Conservation (phyloP, 2,888 invertebrate genomes). For the Pseudococcus viburni region DNA sequence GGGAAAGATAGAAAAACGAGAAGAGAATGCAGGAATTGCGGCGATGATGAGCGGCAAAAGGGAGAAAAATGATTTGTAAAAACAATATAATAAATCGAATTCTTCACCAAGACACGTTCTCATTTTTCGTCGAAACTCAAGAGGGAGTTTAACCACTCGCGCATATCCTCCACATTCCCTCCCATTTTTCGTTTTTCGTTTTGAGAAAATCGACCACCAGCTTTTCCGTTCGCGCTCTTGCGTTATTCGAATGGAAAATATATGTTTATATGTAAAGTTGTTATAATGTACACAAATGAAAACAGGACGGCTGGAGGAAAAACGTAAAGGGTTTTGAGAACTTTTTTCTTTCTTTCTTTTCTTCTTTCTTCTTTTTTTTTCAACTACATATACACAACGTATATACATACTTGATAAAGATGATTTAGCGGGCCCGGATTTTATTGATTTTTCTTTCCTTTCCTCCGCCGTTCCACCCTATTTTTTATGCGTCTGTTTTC, state of each 20-base stretch:
- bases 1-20: not conserved
- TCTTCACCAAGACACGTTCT: slow-evolving; percentile 46
- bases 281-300: slow-evolving; percentile 65
- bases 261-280: slow-evolving; percentile 65
- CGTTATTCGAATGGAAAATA: slow-evolving; percentile 64
- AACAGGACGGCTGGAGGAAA: slow-evolving; percentile 27
- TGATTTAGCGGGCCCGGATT: slow-evolving; percentile 65
- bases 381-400: slow-evolving; percentile 25
- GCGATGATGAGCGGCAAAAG: not conserved
- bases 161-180: slow-evolving; percentile 23
- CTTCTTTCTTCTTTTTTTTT: slow-evolving; percentile 33
- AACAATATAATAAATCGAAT: slow-evolving; percentile 58
- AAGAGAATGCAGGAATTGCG: not conserved
- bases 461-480: slow-evolving; percentile 53
- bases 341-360: slow-evolving; percentile 56
- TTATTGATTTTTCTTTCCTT: slow-evolving; percentile 63
- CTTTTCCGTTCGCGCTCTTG: slow-evolving; percentile 39
- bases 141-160: slow-evolving; percentile 50
- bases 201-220: slow-evolving; percentile 52
- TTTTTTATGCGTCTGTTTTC: slow-evolving; percentile 66
- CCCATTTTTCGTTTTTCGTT: slow-evolving; percentile 20
- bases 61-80: slow-evolving; percentile 42
- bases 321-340: slow-evolving; percentile 39
- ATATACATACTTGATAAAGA: slow-evolving; percentile 64
- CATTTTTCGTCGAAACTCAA: slow-evolving; percentile 50